These are phyloP conservation scores for Aethina tumida DNA, from an alignment of 1,140 invertebrate species.

Conservation along the genomic window DNA sequence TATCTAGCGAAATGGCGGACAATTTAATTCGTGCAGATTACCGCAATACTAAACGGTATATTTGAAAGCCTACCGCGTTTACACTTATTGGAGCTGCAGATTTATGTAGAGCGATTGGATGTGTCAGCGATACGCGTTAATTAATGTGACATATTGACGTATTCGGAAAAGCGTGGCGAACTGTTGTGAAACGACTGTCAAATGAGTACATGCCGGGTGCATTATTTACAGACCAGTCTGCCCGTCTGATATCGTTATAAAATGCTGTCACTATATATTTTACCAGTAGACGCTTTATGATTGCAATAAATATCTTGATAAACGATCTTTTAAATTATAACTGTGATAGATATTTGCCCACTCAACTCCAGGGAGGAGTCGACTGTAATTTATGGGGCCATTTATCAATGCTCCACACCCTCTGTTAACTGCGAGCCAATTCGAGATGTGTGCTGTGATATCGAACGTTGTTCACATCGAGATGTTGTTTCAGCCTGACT, in stretches of 20 bases:
- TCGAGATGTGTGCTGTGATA: slow-evolving; percentile 36
- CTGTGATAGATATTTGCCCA: slow-evolving; percentile 38
- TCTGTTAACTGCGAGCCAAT: slow-evolving; percentile 39
- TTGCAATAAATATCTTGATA: slow-evolving; percentile 37
- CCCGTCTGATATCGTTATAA: slow-evolving; percentile 27
- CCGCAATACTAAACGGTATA: no score
- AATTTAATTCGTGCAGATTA: no score
- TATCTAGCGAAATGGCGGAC: no score
- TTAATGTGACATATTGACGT: no score
- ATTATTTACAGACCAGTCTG: slow-evolving; percentile 13
- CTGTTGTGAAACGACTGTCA: no score
- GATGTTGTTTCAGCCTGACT: slow-evolving; percentile 34
- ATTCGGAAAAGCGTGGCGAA: no score
- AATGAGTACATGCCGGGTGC: no score
- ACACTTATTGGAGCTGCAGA: no score
- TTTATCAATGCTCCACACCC: slow-evolving; percentile 39
- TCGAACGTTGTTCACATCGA: slow-evolving; percentile 22
- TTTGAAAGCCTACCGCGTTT: no score
- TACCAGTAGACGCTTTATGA: slow-evolving; percentile 28
- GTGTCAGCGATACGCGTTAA: no score
- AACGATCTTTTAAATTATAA: slow-evolving; percentile 38
- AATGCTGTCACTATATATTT: slow-evolving; percentile 28
- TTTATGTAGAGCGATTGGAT: no score
- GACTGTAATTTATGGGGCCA: slow-evolving; percentile 35
- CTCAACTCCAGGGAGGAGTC: slow-evolving; percentile 35